Evolutionary conservation across 1,140 invertebrate genomes (phyloP), one percentile per base, ranked within the genome.

Genomic region (Drosophila pandora): DNA sequence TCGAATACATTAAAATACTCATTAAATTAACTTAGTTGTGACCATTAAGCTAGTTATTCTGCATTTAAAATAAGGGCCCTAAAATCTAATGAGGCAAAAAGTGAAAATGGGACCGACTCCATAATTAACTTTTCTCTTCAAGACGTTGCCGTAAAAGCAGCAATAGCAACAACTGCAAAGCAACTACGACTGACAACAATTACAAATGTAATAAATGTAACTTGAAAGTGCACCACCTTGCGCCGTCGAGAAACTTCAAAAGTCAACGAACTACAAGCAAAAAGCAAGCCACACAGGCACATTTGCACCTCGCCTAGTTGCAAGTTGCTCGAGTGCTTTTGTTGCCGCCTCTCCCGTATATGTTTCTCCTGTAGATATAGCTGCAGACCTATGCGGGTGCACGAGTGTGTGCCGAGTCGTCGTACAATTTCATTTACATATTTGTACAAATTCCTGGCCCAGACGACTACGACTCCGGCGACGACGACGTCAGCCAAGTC

Each of bases 131-230:
- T 73, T 65, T 52, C 62, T 47, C 9, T 17, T 21, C 7, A 47
- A 47, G 21, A 22, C 41, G 30, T 12, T 6, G 28, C 21, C 10
- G 13, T 22, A 23, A 7, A 23, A 12, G 61, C 32, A 21, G 50
- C 50, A 22, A 17, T 9, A 12, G 58, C 58, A 55, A 25, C 32
- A 22, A 17, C 41, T 45, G 25, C 50, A 45, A 47, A 47, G 56
- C 76, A 58, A 55, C 72, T 72, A 61, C 75, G 79, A 79, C 82
- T 88, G 82, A 87, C 83, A 87, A 87, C 82, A 87, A 87, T 87
- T 87, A 87, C 78, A 88, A 88, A 88, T 88, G 82, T 88, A 87
- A 87, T 87, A 87, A 87, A 87, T 88, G 82, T 82, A 88, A 63
- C 67, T 57, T 53, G 79, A 88, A 82, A 79, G 81, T 81, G 82